phyloP scores from a whole-genome alignment of 2,797 vertebrate species.

The Jordanella pulchra region DNA sequence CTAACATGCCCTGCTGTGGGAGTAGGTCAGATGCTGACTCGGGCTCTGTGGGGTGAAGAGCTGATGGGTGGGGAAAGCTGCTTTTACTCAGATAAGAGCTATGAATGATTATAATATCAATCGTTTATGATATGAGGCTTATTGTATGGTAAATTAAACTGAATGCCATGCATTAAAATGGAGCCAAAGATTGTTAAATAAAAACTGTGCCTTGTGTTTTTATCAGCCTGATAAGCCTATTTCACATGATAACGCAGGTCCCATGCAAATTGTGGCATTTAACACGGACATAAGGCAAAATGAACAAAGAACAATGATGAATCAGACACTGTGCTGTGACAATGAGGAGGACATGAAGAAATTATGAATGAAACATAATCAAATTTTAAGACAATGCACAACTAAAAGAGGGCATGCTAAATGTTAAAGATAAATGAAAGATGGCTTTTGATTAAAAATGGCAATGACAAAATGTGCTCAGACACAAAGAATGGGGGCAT shows the following conservation, averaged over 20 bases:
- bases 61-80: conserved; percentile 46
- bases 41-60: conserved; percentile 50
- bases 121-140: conserved; percentile 9
- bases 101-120: conserved; percentile 31
- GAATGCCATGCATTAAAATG: conserved; percentile 43
- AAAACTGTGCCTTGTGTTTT: conserved; percentile 19
- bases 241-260: conserved; percentile 32
- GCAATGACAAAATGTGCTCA: conserved; percentile 45
- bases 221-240: conserved; percentile 28
- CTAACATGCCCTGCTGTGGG: conserved; percentile 68
- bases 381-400: conserved; percentile 6
- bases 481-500: conserved; percentile 61
- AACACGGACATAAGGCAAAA: conserved; percentile 40
- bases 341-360: conserved; percentile 41
- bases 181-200: conserved; percentile 44
- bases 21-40: conserved; percentile 64
- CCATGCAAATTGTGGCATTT: conserved; percentile 64
- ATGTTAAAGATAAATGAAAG: conserved; percentile 44
- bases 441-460: conserved; percentile 34
- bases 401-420: conserved; percentile 48
- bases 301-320: conserved; percentile 20
- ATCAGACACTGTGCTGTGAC: conserved; percentile 35
- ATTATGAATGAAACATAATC: conserved; percentile 27
- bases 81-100: conserved; percentile 38
- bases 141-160: conserved; percentile 37